Percentiles rank a stretch among this genome's conserved stretches.
Conservation (phyloP, 2,113 vertebrate genomes). For the Grus americana region DNA sequence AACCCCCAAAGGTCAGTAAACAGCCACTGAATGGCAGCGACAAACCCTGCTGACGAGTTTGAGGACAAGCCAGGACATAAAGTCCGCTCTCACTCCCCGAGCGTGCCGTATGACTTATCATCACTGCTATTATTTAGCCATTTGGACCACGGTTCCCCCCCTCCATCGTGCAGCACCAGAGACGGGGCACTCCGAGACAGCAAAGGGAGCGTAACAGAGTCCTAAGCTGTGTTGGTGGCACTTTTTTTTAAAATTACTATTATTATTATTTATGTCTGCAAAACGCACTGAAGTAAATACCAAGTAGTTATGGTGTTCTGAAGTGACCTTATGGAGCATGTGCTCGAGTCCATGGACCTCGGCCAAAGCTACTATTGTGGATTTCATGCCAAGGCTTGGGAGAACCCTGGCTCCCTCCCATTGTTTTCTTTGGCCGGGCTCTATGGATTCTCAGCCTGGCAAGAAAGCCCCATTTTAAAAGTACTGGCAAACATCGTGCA, state of each 20-base stretch:
- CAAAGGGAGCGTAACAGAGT: background rate
- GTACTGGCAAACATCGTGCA: conserved; percentile 73
- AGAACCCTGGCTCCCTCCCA: conserved; percentile 76
- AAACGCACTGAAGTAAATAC: conserved; percentile 58
- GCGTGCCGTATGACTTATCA: background rate
- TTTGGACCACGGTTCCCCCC: background rate
- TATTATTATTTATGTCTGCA: conserved; percentile 28
- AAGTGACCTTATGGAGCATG: conserved; percentile 74
- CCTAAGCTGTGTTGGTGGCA: background rate
- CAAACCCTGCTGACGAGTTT: background rate
- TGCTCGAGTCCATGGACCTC: conserved; percentile 65
- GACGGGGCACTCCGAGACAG: fast-evolving
- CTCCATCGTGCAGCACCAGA: background rate
- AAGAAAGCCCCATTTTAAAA: conserved; percentile 76
- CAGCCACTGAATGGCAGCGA: background rate
- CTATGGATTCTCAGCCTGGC: conserved; percentile 77
- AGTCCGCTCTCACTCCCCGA: background rate
- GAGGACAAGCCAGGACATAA: background rate
- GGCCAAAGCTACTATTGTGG: conserved; percentile 75
- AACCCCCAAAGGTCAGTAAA: background rate
- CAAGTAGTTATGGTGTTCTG: conserved; percentile 63
- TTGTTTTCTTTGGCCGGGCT: conserved; percentile 86
- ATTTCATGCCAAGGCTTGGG: conserved; percentile 73
- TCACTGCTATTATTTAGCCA: background rate
- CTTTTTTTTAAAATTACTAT: background rate